Conservation (phyloP, 2,113 vertebrate species). For the Pterocles orientalis region DNA sequence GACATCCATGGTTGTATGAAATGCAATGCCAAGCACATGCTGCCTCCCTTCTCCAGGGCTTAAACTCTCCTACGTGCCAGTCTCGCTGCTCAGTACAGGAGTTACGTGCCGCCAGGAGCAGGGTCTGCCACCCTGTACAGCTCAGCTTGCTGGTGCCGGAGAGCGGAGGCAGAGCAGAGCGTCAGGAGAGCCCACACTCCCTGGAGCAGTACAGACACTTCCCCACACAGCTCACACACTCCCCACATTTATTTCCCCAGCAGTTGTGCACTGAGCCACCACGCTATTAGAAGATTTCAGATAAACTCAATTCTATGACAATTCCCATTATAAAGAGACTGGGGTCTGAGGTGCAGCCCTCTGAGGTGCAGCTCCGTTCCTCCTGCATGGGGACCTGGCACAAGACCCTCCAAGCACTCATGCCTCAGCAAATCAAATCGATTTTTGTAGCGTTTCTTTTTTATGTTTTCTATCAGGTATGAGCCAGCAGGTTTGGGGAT, state of each 20-base stretch:
- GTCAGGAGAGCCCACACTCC: not conserved
- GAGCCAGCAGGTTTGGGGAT: not conserved
- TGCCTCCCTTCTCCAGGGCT: not conserved
- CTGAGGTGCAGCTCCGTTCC: not conserved
- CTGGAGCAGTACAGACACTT: not conserved
- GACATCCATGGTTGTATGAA: not conserved
- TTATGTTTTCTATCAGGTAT: not conserved
- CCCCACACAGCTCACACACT: not conserved
- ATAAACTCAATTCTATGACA: not conserved
- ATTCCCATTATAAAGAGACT: not conserved
- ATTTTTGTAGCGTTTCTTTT: not conserved
- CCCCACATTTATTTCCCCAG: not conserved
- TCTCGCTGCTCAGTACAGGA: not conserved
- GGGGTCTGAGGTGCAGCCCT: too few species aligned
- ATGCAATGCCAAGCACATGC: accelerated
- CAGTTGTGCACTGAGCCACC: not conserved
- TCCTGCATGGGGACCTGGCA: not conserved
- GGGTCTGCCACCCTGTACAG: not conserved
- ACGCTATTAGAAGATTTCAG: not conserved
- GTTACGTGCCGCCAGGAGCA: not conserved
- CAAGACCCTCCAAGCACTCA: not conserved
- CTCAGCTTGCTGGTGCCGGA: accelerated
- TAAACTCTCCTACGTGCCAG: not conserved
- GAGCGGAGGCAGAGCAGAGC: not conserved
- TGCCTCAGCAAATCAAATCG: not conserved